Percentiles rank a stretch among this genome's conserved stretches.
Evolutionary conservation across 2,888 invertebrate genomes (phyloP).

Genomic region (Pycnomerus fuliginosus): DNA sequence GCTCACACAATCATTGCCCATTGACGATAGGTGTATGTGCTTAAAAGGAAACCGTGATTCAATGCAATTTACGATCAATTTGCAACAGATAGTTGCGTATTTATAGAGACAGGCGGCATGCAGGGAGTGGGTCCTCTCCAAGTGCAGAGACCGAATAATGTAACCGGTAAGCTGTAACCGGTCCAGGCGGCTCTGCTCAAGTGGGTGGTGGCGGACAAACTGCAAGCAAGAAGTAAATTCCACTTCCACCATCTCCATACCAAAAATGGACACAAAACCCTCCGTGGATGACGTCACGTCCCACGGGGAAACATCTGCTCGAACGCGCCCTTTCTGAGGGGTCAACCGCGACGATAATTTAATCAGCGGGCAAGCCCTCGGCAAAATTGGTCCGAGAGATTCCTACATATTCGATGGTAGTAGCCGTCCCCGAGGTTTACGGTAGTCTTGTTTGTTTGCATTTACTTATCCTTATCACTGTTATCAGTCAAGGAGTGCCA

Average conservation of each 20-base stretch:
- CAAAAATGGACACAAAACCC: slow-evolving; percentile 29
- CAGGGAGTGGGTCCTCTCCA: slow-evolving; percentile 22
- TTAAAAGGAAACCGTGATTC: slow-evolving; percentile 26
- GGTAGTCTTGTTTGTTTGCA: slow-evolving; percentile 24
- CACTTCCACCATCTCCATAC: slow-evolving; percentile 27
- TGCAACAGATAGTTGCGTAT: slow-evolving; percentile 24
- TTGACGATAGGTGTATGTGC: slow-evolving; percentile 21
- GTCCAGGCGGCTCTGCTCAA: slow-evolving; percentile 21
- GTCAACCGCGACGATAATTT: too few species aligned
- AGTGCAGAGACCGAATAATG: slow-evolving; percentile 30
- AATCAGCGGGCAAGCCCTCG: too few species aligned
- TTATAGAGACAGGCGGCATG: slow-evolving; percentile 22
- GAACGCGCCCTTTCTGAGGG: too few species aligned
- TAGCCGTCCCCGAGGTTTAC: slow-evolving; percentile 16
- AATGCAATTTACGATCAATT: slow-evolving; percentile 24
- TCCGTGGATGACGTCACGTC: slow-evolving; percentile 7
- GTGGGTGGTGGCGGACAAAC: slow-evolving; percentile 25
- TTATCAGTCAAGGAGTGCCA: slow-evolving; percentile 25
- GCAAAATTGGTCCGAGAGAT: too few species aligned
- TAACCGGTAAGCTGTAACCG: slow-evolving; percentile 25
- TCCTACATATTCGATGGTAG: slow-evolving; percentile 10
- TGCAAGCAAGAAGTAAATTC: slow-evolving; percentile 30
- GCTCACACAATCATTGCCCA: background rate
- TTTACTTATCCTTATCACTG: slow-evolving; percentile 22
- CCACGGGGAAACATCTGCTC: too few species aligned